Conservation (phyloP, 2,113 vertebrate genomes). For the Crotalus tigris region DNA sequence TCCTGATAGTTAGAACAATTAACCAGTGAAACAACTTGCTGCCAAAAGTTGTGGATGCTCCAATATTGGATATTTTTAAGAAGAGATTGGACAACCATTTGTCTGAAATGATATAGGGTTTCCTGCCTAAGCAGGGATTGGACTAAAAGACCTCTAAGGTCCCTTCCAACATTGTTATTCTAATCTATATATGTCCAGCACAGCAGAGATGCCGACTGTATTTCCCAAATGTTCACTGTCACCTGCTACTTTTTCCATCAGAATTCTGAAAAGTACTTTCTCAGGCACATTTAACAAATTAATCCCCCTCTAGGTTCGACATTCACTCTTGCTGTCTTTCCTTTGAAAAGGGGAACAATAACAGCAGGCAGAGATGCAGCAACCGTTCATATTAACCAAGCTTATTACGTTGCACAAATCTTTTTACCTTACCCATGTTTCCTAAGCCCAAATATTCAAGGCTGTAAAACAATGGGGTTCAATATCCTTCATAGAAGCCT, state of each 20-base stretch:
- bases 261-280: background rate
- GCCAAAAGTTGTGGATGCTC: background rate
- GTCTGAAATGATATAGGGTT: background rate
- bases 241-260: background rate
- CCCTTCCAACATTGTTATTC: background rate
- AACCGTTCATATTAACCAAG: background rate
- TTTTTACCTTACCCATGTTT: background rate
- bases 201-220: background rate
- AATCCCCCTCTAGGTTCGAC: background rate
- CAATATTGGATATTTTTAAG: background rate
- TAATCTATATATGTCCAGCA: background rate
- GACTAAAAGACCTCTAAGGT: background rate
- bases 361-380: background rate
- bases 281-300: background rate
- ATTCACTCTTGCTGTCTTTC: background rate
- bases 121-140: background rate
- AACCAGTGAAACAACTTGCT: background rate
- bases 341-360: background rate
- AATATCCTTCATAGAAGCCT: background rate
- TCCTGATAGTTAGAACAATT: background rate
- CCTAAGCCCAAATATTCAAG: background rate
- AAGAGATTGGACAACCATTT: background rate
- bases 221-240: background rate
- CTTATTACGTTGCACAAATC: background rate
- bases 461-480: background rate